phyloP scores from a whole-genome alignment of 2,113 vertebrate species.

The Montifringilla adamsi region DNA sequence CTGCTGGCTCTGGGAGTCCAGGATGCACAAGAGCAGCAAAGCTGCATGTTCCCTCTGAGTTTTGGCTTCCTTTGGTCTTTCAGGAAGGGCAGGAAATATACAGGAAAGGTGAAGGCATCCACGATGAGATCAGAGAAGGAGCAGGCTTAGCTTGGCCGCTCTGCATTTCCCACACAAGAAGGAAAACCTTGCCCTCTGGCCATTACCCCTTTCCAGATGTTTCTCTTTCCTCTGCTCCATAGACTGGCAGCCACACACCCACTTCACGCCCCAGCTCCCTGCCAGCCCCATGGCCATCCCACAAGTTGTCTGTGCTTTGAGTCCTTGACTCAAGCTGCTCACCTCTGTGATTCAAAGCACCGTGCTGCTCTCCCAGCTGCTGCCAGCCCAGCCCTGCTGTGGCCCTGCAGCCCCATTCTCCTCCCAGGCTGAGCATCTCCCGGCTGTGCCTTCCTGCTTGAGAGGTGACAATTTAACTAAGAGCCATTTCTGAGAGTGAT shows the following conservation, averaged over 20 bases:
- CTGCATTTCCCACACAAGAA: neutral
- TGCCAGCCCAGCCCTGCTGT: neutral
- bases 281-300: neutral
- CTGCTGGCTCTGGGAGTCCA: neutral
- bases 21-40: neutral
- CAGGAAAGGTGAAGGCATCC: neutral
- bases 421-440: neutral
- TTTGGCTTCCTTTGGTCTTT: neutral
- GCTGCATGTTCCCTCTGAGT: neutral
- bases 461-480: neutral
- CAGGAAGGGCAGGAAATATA: neutral
- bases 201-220: neutral
- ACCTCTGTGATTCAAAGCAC: neutral
- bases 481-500: neutral
- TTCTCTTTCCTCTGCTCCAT: neutral
- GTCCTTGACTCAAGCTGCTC: neutral
- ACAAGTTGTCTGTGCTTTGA: neutral
- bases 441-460: neutral
- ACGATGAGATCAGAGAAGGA: neutral
- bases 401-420: rapidly evolving
- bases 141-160: neutral
- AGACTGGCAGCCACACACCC: no score
- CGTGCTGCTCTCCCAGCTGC: neutral
- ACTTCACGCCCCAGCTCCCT: neutral
- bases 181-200: neutral